phyloP scores from a whole-genome alignment of 2,888 invertebrate species.

The Hirudinaria manillensis region DNA sequence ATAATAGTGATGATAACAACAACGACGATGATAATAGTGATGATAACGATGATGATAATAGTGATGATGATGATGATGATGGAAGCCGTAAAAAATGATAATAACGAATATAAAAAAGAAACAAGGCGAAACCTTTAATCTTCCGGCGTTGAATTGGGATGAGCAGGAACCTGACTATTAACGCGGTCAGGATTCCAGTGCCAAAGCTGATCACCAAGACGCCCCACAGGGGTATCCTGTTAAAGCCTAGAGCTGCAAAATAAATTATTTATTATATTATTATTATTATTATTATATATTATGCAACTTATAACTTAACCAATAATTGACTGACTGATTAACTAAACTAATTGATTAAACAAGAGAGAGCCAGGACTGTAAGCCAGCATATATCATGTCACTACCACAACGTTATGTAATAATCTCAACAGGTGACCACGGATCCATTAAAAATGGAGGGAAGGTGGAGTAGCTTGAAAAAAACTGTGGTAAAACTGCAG shows the following conservation, averaged over 20 bases:
- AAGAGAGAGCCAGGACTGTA: neutral
- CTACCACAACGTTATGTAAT: too few relatives aligned
- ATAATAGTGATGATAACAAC: too few relatives aligned
- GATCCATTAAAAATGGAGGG: too few relatives aligned
- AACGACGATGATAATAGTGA: too few relatives aligned
- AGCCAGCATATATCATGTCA: neutral
- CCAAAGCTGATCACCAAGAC: slow-evolving; percentile 65
- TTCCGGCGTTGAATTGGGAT: slow-evolving; percentile 62
- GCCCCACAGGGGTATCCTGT: slow-evolving; percentile 80
- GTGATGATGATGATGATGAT: too few relatives aligned
- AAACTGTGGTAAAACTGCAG: too few relatives aligned
- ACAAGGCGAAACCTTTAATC: slow-evolving; percentile 34
- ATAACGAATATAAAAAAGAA: neutral
- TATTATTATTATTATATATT: too few relatives aligned
- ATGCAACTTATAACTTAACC: too few relatives aligned
- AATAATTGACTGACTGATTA: neutral
- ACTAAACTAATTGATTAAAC: neutral
- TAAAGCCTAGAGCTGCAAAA: slow-evolving; percentile 71
- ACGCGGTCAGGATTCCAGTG: slow-evolving; percentile 66
- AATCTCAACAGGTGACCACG: too few relatives aligned
- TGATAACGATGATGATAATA: too few relatives aligned
- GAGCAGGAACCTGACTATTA: slow-evolving; percentile 69
- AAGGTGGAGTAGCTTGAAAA: too few relatives aligned
- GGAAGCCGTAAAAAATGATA: too few relatives aligned
- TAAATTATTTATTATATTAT: neutral